These are phyloP conservation scores for Apocheima hispidaria DNA, from an alignment of 2,888 invertebrate species.

Conservation along the genomic window DNA sequence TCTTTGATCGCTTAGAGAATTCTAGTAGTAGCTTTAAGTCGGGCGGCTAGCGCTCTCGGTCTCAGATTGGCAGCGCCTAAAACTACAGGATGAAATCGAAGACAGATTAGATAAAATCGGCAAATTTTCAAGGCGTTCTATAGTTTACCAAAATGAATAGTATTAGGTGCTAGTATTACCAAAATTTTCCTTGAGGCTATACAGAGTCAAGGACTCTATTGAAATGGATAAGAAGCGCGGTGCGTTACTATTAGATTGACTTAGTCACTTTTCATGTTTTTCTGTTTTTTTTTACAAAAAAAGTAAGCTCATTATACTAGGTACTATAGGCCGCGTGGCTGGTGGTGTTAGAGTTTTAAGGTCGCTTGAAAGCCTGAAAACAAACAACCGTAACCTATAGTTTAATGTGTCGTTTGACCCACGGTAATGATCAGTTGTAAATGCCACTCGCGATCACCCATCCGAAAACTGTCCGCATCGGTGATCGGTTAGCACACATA, in stretches of 20 bases:
- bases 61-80: constrained; percentile 55
- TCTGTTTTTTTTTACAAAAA: background rate
- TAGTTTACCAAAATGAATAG: too few relatives aligned
- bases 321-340: too few relatives aligned
- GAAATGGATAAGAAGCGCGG: background rate
- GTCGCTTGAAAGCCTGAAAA: too few relatives aligned
- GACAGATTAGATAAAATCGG: too few relatives aligned
- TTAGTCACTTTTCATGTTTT: background rate
- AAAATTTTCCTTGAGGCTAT: background rate
- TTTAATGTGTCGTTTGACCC: too few relatives aligned
- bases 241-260: background rate
- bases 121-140: background rate
- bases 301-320: too few relatives aligned
- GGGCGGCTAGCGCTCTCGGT: constrained; percentile 79
- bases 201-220: background rate
- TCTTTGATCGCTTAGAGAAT: constrained; percentile 83
- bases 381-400: too few relatives aligned
- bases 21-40: constrained; percentile 84
- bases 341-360: too few relatives aligned
- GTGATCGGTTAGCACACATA: too few relatives aligned
- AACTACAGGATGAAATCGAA: constrained; percentile 4
- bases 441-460: too few relatives aligned
- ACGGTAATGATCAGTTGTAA: too few relatives aligned
- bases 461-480: too few relatives aligned
- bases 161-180: background rate